These are phyloP conservation scores for Muschampia plurimacula DNA, from an alignment of 2,888 invertebrate species.

Conservation along the genomic window DNA sequence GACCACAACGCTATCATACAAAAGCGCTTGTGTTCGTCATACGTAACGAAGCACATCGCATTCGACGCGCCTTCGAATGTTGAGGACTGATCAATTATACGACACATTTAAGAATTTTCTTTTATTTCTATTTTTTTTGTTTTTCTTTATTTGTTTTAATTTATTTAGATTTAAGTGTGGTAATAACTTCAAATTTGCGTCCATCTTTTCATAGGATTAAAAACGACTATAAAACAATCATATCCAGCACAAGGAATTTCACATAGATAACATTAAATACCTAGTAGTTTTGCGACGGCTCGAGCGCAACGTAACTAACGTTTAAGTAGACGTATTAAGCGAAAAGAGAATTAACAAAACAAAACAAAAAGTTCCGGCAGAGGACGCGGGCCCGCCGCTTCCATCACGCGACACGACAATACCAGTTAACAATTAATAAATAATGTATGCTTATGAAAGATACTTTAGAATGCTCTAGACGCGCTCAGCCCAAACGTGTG, in stretches of 20 bases:
- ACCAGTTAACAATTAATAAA: conserved; percentile 23
- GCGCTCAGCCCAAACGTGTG: conserved; percentile 1
- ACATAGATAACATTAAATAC: conserved; percentile 63
- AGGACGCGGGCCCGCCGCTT: conserved; percentile 17
- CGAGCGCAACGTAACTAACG: conserved; percentile 63
- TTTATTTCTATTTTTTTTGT: conserved; percentile 83
- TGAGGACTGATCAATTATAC: conserved; percentile 78
- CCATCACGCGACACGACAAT: conserved; percentile 8
- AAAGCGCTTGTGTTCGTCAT: conserved; percentile 35
- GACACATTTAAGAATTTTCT: conserved; percentile 81
- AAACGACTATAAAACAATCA: conserved; percentile 65
- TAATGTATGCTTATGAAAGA: conserved; percentile 22
- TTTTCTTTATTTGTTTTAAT: conserved; percentile 73
- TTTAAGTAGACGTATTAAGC: conserved; percentile 69
- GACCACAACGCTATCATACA: conserved; percentile 35
- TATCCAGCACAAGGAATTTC: conserved; percentile 65
- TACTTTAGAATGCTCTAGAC: conserved; percentile 9
- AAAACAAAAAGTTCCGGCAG: conserved; percentile 76
- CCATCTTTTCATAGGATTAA: conserved; percentile 72
- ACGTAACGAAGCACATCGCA: conserved; percentile 30
- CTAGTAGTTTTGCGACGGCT: conserved; percentile 56
- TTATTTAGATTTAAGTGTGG: conserved; percentile 86
- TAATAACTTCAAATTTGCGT: conserved; percentile 82
- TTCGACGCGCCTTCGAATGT: conserved; percentile 18
- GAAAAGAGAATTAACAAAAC: conserved; percentile 82